Evolutionary conservation across 2,113 vertebrate genomes (phyloP).

Genomic region (Atractosteus spatula): DNA sequence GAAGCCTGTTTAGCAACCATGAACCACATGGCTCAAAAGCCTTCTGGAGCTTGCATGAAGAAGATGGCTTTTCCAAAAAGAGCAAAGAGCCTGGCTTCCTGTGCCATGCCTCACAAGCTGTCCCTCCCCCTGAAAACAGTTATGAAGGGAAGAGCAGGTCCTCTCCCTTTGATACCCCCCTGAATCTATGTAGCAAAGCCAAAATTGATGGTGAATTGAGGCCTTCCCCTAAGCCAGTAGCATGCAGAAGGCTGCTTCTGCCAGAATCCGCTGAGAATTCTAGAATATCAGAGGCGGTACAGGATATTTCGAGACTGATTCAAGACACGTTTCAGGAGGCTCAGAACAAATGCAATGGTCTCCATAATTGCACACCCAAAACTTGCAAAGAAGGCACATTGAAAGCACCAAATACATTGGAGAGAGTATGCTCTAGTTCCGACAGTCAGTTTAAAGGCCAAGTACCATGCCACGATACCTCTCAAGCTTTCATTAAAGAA

Average conservation of each 20-base stretch:
- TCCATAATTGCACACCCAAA: conserved; percentile 49
- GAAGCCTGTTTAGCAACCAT: conserved; percentile 64
- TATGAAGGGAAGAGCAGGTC: conserved; percentile 57
- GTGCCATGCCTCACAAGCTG: conserved; percentile 35
- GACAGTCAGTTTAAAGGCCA: conserved; percentile 63
- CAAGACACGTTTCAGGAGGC: conserved; percentile 72
- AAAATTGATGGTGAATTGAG: conserved; percentile 58
- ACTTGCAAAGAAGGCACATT: conserved; percentile 57
- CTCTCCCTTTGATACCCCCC: conserved; percentile 66
- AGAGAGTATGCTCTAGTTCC: conserved; percentile 46
- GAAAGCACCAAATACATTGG: conserved; percentile 47
- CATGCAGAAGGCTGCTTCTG: conserved; percentile 77
- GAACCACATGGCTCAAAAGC: conserved; percentile 70
- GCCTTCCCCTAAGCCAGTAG: conserved; percentile 71
- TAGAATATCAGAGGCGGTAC: conserved; percentile 64
- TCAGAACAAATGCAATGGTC: conserved; percentile 49
- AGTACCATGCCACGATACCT: conserved; percentile 47
- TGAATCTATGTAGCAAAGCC: conserved; percentile 52
- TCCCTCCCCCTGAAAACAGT: conserved; percentile 51
- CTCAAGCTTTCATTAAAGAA: conserved; percentile 48
- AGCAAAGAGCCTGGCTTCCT: conserved; percentile 67
- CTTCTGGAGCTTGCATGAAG: conserved; percentile 64
- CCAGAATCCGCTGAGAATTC: conserved; percentile 61
- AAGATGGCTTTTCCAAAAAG: conserved; percentile 71
- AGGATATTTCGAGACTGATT: conserved; percentile 70